Evolutionary conservation across 2,888 invertebrate genomes (phyloP).

Genomic region (Cancer borealis): DNA sequence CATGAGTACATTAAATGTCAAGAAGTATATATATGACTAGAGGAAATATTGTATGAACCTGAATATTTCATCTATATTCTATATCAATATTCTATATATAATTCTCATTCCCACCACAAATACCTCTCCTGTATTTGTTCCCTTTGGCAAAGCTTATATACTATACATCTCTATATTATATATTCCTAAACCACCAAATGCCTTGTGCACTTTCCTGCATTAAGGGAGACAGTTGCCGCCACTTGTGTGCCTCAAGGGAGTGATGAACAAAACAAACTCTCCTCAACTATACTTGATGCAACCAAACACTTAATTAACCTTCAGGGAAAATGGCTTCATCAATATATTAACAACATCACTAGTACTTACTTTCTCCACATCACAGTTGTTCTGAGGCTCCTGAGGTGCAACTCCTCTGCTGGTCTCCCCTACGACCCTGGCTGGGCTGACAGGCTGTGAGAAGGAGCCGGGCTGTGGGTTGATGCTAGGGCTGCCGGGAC

Average conservation of each 20-base stretch:
- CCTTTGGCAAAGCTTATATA: too few species aligned
- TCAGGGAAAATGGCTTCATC: neutral
- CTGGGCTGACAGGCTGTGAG: constrained; percentile 76
- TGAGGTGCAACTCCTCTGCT: constrained; percentile 5
- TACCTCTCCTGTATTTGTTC: too few species aligned
- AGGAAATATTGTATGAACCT: too few species aligned
- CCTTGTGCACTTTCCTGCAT: neutral
- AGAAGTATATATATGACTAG: too few species aligned
- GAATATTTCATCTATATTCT: too few species aligned
- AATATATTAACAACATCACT: neutral
- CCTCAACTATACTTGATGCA: neutral
- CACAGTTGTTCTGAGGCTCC: constrained; percentile 64
- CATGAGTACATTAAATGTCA: too few species aligned
- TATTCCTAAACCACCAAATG: too few species aligned
- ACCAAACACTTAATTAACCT: neutral
- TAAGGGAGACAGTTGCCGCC: neutral
- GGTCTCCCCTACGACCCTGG: constrained; percentile 59
- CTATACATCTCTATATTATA: too few species aligned
- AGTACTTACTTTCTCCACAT: constrained; percentile 63
- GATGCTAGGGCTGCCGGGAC: constrained; percentile 6
- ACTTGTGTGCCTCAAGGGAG: neutral
- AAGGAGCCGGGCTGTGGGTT: constrained; percentile 53
- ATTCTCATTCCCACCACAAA: too few species aligned
- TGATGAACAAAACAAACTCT: neutral
- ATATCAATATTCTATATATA: too few species aligned